Conservation (phyloP, 2,888 invertebrate species). For the Brachylomia viminalis region DNA sequence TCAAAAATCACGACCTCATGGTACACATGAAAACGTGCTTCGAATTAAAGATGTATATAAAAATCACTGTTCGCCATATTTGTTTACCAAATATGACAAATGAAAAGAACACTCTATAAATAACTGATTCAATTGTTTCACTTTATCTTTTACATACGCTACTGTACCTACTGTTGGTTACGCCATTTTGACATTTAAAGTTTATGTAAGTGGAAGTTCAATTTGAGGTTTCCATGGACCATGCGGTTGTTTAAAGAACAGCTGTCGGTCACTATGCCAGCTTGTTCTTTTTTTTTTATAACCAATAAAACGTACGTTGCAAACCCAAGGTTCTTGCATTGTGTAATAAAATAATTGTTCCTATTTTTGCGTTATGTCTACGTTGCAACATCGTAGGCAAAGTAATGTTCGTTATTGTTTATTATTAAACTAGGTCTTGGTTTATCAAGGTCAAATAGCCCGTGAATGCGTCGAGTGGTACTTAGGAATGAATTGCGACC, state of each 20-base stretch:
- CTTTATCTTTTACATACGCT: neutral
- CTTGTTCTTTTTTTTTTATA: constrained; percentile 39
- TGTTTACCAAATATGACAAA: neutral
- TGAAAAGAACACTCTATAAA: neutral
- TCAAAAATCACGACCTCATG: neutral
- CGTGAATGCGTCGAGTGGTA: constrained; percentile 2
- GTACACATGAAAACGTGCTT: too few species aligned
- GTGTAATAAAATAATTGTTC: constrained; percentile 44
- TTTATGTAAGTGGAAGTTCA: constrained; percentile 50
- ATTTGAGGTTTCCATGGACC: constrained; percentile 43
- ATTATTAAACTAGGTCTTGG: constrained; percentile 30
- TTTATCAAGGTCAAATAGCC: constrained; percentile 22
- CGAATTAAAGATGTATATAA: neutral
- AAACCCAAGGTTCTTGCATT: constrained; percentile 31
- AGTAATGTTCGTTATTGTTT: constrained; percentile 35
- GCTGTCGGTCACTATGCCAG: constrained; percentile 24
- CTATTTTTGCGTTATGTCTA: constrained; percentile 34
- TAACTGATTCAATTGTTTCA: constrained; percentile 18
- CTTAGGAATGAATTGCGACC: neutral
- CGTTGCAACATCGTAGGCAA: constrained; percentile 30
- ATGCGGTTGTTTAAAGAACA: constrained; percentile 27
- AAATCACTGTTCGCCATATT: neutral
- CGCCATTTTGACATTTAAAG: constrained; percentile 36
- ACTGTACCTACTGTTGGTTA: constrained; percentile 5
- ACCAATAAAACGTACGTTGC: constrained; percentile 34